Evolutionary conservation across 1,140 invertebrate genomes (phyloP).

Genomic region (Drosophila kohkoa): DNA sequence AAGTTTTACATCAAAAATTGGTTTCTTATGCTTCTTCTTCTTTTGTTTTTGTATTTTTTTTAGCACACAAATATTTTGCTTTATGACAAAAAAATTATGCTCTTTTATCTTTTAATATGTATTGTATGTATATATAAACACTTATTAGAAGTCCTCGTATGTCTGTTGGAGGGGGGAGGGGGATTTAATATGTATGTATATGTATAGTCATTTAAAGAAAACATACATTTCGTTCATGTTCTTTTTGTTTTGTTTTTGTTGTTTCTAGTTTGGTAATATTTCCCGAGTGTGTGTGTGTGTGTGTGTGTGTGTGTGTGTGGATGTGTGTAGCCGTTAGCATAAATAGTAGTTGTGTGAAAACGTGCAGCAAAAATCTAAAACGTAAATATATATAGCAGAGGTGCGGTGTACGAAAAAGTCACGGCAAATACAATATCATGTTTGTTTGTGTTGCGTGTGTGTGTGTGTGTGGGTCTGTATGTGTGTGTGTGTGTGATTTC

Average conservation of each 20-base stretch:
- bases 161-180: constrained; percentile 51
- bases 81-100: constrained; percentile 80
- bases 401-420: constrained; percentile 66
- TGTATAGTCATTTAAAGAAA: constrained; percentile 53
- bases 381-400: constrained; percentile 47
- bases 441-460: constrained; percentile 21
- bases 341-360: constrained; percentile 67
- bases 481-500: constrained; percentile 28
- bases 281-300: constrained; percentile 20
- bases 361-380: constrained; percentile 75
- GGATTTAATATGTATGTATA: constrained; percentile 38
- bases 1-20: constrained; percentile 74
- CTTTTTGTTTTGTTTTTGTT: constrained; percentile 2
- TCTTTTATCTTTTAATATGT: constrained; percentile 58
- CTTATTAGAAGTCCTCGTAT: constrained; percentile 75
- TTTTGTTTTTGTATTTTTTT: constrained; percentile 16
- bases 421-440: constrained; percentile 37
- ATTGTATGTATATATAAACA: constrained; percentile 76
- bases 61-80: constrained; percentile 65
- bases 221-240: constrained; percentile 39
- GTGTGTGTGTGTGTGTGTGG: constrained; percentile 21
- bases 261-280: constrained; percentile 31
- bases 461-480: constrained; percentile 20
- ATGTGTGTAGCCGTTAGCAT: constrained; percentile 60
- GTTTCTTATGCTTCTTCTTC: constrained; percentile 43